A percentile compares a stretch with the other conserved stretches of the same genome.
Conservation (phyloP, 2,797 vertebrate genomes). For the Danio aesculapii region DNA sequence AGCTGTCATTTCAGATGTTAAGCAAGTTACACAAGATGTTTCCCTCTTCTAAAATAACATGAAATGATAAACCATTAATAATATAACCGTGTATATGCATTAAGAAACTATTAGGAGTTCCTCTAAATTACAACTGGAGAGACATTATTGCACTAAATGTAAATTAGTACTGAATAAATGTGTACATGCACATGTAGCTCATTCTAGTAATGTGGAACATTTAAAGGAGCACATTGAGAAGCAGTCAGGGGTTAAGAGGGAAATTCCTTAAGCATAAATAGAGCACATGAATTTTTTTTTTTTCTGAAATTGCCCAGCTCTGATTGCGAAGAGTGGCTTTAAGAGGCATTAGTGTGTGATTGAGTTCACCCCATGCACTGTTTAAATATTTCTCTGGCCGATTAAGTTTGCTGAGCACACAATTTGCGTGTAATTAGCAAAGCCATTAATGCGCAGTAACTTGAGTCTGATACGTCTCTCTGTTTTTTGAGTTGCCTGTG, state of each 20-base stretch:
- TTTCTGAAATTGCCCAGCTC: conserved; percentile 25
- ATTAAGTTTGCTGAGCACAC: conserved; percentile 77
- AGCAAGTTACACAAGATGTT: not conserved
- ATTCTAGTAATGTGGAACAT: conserved; percentile 23
- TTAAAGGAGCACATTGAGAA: conserved; percentile 46
- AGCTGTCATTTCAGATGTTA: not conserved
- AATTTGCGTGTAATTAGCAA: conserved; percentile 69
- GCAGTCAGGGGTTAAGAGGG: conserved; percentile 32
- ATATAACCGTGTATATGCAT: conserved; percentile 1
- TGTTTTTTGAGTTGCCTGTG: not conserved
- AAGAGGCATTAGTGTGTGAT: conserved; percentile 64
- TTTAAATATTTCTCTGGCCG: conserved; percentile 74
- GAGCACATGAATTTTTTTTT: conserved; percentile 5
- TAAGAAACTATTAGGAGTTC: not conserved
- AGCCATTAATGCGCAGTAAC: conserved; percentile 55
- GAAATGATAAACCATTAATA: conserved; percentile 5
- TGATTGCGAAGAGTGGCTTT: conserved; percentile 61
- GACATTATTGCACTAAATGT: not conserved
- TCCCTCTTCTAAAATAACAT: not conserved
- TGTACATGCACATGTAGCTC: not conserved
- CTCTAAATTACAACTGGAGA: not conserved
- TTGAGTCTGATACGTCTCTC: conserved; percentile 15
- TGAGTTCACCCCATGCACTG: conserved; percentile 66
- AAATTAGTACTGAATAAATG: not conserved
- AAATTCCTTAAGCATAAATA: conserved; percentile 30